Percentiles rank a stretch among this genome's conserved stretches.
Conservation (phyloP, 2,797 vertebrate species). For the Tiaroga cobitis region DNA sequence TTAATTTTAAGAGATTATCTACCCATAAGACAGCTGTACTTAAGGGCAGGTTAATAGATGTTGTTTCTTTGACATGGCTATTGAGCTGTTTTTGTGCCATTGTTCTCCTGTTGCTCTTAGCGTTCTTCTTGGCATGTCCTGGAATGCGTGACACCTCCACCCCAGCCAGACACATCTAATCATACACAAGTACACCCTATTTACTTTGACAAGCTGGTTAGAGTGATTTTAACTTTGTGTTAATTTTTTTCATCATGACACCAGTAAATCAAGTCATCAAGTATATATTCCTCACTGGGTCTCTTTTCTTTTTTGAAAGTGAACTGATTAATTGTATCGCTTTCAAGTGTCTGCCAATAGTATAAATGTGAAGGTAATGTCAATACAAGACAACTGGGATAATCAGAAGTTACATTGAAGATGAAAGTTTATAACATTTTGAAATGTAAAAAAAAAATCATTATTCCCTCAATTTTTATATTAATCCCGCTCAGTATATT, state of each 20-base stretch:
- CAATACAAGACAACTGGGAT: not conserved
- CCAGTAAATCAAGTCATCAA: not conserved
- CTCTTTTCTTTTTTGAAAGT: not conserved
- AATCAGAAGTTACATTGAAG: not conserved
- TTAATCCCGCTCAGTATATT: no score
- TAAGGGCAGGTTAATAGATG: not conserved
- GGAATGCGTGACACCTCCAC: not conserved
- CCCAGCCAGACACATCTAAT: not conserved
- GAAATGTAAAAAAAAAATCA: not conserved
- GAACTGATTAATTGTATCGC: not conserved
- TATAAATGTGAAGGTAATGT: not conserved
- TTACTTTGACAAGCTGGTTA: not conserved
- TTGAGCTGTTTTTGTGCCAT: constrained; percentile 26
- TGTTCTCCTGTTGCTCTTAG: constrained; percentile 35
- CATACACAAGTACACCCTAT: not conserved
- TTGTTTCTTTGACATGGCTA: not conserved
- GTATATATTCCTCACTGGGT: not conserved
- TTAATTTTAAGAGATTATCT: constrained; percentile 37
- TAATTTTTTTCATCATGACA: not conserved
- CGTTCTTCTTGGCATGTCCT: not conserved
- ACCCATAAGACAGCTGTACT: not conserved
- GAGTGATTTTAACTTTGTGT: not conserved
- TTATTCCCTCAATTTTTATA: no score
- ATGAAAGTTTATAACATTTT: not conserved
- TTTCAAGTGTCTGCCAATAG: not conserved